These are phyloP conservation scores for Muschampia plurimacula DNA, from an alignment of 2,888 invertebrate genomes.

Conservation along the genomic window DNA sequence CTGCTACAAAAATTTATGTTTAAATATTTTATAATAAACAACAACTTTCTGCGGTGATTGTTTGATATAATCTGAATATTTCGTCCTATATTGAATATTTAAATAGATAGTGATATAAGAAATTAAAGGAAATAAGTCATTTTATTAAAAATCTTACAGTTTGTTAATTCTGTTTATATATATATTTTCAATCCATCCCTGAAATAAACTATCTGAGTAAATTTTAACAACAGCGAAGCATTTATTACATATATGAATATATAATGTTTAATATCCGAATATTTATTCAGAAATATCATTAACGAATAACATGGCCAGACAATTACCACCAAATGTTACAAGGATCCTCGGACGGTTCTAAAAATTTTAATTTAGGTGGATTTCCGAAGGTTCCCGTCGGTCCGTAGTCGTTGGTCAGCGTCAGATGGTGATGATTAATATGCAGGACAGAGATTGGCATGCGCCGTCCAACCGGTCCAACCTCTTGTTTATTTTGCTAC, in stretches of 20 bases:
- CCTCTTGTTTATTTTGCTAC: constrained; percentile 59
- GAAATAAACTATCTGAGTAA: no score
- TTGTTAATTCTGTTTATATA: no score
- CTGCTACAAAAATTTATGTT: constrained; percentile 1
- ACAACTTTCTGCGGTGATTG: neutral
- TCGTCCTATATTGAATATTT: no score
- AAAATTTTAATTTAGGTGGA: constrained; percentile 79
- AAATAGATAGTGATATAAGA: no score
- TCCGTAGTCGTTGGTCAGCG: constrained; percentile 44
- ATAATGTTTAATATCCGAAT: no score
- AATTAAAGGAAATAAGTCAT: no score
- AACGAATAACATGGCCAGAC: constrained; percentile 46
- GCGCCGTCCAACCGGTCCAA: constrained; percentile 42
- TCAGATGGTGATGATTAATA: constrained; percentile 16
- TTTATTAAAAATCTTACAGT: no score
- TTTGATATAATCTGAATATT: neutral
- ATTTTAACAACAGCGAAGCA: no score
- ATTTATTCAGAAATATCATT: constrained; percentile 3
- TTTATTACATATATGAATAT: no score
- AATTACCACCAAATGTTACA: constrained; percentile 74
- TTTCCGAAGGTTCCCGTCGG: constrained; percentile 41
- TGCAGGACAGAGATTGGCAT: constrained; percentile 61
- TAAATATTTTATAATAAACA: neutral
- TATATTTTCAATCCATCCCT: no score
- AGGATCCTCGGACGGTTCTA: constrained; percentile 56